Base-by-base conservation (phyloP, 2,113 vertebrate genomes). In the Onychorhynchus coronatus region DNA sequence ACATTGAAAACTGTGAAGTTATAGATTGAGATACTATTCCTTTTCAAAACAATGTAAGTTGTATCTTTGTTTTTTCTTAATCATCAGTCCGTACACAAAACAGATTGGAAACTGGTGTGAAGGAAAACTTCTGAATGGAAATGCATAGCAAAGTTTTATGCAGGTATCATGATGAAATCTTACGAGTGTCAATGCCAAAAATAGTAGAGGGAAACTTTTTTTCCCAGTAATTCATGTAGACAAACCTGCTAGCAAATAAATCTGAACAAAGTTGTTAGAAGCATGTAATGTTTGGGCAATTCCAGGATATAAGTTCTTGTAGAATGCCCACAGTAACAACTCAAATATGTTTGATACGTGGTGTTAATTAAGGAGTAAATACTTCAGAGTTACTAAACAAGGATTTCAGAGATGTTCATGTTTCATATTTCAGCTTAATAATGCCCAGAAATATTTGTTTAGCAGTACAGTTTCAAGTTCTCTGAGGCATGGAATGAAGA, bases 371-470 rank as follows among this genome's bases (percentile, higher is more conserved):
- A 59, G 59, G 46, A 86, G 42, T 86, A 74, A 77, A 67, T 81
- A 44, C 42, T 63, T 81, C 20, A 35, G 65, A 87, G 21, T 80
- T 84, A 50, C n/a, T 73, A 25, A 92, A 27, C 18, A 77, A 63
- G 33, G 33, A 63, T 63, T 85, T 89, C 15, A 9, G 19, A 39
- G 42, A 37, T 90, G 53, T 83, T 93, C 11, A 3, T 88, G 25
- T 88, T 86, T 93, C 30, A 7, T 76, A 63, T 81, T 95, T 74
- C 73, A 89, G 30, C 8, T 81, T 80, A 81, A 65, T 81, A 41
- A 65, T 82, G n/a, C 16, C 23, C 50, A 73, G 81, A 89, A 83
- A 41, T 88, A 44, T 6, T 65, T 89, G 16, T 68, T 72, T 65
- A 23, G 21, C 23, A 20, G 9, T n/a, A 37, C 5, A 30, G 2